phyloP scores from a whole-genome alignment of 37 sponge, comb jelly and placozoan genomes.

The Halichondria panicea region DNA sequence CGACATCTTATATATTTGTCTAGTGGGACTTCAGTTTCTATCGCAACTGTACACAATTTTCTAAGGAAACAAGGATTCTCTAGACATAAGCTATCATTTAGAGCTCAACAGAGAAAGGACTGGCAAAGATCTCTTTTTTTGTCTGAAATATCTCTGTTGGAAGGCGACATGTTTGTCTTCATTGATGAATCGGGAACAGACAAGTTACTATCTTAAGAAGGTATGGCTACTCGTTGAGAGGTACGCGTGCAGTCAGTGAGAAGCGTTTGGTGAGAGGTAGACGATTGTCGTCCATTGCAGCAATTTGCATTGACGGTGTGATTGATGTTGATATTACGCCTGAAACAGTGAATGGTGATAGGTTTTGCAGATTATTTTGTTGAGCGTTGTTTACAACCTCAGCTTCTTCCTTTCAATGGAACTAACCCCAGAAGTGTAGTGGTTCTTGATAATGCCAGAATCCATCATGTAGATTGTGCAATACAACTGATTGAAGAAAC shows the following conservation, averaged over 20 bases:
- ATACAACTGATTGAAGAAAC: neutral
- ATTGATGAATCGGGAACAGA: constrained; percentile 10
- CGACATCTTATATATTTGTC: neutral
- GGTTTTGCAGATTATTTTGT: neutral
- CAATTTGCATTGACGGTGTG: neutral
- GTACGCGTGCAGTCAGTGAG: neutral
- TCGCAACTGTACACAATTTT: constrained; percentile 1
- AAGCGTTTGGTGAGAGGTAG: neutral
- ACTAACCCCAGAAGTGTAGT: constrained; percentile 4
- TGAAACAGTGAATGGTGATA: constrained; percentile 14
- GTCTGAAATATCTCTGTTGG: neutral
- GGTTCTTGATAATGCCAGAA: constrained; percentile 3
- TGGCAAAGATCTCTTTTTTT: neutral
- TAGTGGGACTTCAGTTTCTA: neutral
- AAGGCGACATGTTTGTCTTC: neutral
- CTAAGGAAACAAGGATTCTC: constrained; percentile 8
- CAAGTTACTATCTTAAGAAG: neutral
- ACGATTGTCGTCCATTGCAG: neutral
- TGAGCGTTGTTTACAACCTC: neutral
- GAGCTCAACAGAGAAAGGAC: constrained; percentile 17
- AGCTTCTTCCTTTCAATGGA: constrained; percentile 13
- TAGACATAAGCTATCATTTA: neutral
- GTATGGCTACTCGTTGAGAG: neutral
- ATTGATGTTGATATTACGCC: neutral
- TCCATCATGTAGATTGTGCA: constrained; percentile 5